These are phyloP conservation scores for Nysson spinosus DNA, from an alignment of 2,888 invertebrate species.

Conservation along the genomic window DNA sequence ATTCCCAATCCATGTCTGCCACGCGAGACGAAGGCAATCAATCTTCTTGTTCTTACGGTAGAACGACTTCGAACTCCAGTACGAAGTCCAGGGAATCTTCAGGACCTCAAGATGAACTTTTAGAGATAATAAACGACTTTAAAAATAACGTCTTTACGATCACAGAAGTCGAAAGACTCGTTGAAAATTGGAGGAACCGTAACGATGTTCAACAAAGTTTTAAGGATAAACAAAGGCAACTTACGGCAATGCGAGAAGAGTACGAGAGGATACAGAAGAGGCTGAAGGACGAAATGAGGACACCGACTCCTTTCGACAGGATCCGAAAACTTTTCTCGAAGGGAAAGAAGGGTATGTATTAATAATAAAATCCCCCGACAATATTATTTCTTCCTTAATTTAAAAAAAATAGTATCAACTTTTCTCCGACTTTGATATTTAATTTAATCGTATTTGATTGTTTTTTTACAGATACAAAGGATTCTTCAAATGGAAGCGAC, in stretches of 20 bases:
- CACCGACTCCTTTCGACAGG: slow-evolving; percentile 89
- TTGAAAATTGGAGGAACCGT: slow-evolving; percentile 91
- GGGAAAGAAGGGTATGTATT: slow-evolving; percentile 80
- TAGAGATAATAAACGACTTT: slow-evolving; percentile 92
- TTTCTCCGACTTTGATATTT: not conserved
- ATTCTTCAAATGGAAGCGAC: slow-evolving; percentile 50
- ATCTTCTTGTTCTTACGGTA: slow-evolving; percentile 36
- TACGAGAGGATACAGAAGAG: slow-evolving; percentile 90
- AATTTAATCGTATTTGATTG: not conserved
- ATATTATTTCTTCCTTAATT: no score
- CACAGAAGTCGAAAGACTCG: slow-evolving; percentile 89
- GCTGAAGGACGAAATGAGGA: slow-evolving; percentile 86
- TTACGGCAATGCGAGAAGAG: slow-evolving; percentile 88
- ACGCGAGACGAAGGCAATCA: slow-evolving; percentile 44
- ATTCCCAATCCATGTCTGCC: slow-evolving; percentile 7
- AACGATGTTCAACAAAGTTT: slow-evolving; percentile 92
- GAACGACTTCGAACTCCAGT: slow-evolving; percentile 55
- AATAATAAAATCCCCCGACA: no score
- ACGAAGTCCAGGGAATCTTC: slow-evolving; percentile 67
- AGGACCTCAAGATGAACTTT: slow-evolving; percentile 85
- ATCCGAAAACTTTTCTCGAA: slow-evolving; percentile 87
- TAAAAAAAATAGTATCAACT: not conserved
- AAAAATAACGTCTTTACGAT: slow-evolving; percentile 93
- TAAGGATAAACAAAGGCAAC: slow-evolving; percentile 90
- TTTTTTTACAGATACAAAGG: slow-evolving; percentile 58